Conservation (phyloP, 2,113 vertebrate species). For the Greenwoodochromis staneri region DNA sequence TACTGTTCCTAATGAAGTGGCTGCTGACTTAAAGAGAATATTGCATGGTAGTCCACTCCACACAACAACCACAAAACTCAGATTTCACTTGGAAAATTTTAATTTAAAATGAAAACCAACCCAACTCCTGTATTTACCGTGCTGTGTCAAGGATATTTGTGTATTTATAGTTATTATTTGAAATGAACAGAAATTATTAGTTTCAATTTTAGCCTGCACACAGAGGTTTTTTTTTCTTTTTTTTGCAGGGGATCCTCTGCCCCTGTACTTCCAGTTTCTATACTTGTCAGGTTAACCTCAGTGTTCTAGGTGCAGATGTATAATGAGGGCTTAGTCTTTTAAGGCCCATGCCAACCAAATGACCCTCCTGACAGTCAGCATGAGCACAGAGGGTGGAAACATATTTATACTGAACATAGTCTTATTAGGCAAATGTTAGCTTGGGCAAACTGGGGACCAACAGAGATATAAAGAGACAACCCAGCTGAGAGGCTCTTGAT, state of each 20-base stretch:
- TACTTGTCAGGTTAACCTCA: not conserved
- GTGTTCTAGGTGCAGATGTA: not conserved
- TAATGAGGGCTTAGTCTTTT: not conserved
- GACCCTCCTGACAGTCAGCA: not conserved
- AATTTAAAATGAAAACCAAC: not conserved
- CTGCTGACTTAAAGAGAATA: not conserved
- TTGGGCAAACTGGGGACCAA: not conserved
- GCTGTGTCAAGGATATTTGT: not conserved
- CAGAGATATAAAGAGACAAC: not conserved
- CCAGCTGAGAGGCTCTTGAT: not conserved
- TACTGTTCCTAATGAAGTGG: not conserved
- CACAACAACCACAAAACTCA: not conserved
- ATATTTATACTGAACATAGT: not conserved
- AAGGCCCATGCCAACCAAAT: not conserved
- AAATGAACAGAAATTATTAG: not conserved
- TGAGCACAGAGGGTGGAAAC: not conserved
- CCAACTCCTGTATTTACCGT: not conserved
- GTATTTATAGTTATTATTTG: not conserved
- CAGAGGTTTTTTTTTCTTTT: fast-evolving
- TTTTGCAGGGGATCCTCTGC: not conserved
- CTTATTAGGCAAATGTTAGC: not conserved
- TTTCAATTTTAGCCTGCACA: not conserved
- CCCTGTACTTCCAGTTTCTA: not conserved
- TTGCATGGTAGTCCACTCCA: not conserved
- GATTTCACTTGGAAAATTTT: not conserved